Percentiles rank a stretch among this genome's conserved stretches.
Conservation (phyloP, 2,888 invertebrate genomes). For the Dicyrtomina minuta region DNA sequence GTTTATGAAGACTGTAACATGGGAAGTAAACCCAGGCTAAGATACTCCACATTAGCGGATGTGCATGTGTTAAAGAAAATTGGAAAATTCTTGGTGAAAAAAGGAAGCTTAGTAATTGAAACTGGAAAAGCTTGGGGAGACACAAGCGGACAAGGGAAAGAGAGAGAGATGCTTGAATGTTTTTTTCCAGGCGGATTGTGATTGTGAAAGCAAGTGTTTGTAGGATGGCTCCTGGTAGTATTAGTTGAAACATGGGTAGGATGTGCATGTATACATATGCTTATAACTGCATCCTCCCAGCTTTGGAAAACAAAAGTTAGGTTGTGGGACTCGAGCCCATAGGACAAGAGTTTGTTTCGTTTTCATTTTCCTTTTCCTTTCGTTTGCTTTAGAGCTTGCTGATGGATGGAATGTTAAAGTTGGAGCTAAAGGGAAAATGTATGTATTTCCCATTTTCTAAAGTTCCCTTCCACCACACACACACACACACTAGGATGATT, state of each 20-base stretch:
- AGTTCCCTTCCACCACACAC: too few relatives aligned
- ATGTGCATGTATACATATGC: too few relatives aligned
- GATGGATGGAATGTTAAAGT: too few relatives aligned
- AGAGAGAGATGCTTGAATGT: neutral
- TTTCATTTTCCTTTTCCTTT: too few relatives aligned
- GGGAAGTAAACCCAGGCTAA: too few relatives aligned
- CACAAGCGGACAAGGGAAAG: constrained; percentile 2
- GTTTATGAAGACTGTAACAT: too few relatives aligned
- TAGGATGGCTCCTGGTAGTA: neutral
- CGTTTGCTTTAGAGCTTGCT: neutral
- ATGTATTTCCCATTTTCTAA: neutral
- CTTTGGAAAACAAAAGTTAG: neutral
- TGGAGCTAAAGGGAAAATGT: neutral
- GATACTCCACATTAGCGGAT: too few relatives aligned
- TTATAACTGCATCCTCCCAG: too few relatives aligned
- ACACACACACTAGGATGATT: too few relatives aligned
- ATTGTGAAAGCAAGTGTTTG: constrained; percentile 8
- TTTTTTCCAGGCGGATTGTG: constrained; percentile 8
- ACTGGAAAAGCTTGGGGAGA: constrained; percentile 14
- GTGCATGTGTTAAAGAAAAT: neutral
- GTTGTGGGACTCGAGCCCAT: constrained; percentile 1
- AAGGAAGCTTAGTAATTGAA: constrained; percentile 28
- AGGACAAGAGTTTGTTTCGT: too few relatives aligned
- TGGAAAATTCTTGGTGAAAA: constrained; percentile 7
- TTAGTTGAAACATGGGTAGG: neutral